Evolutionary conservation across 2,888 invertebrate species (phyloP).

Genomic region (Ferdinandea cuprea): DNA sequence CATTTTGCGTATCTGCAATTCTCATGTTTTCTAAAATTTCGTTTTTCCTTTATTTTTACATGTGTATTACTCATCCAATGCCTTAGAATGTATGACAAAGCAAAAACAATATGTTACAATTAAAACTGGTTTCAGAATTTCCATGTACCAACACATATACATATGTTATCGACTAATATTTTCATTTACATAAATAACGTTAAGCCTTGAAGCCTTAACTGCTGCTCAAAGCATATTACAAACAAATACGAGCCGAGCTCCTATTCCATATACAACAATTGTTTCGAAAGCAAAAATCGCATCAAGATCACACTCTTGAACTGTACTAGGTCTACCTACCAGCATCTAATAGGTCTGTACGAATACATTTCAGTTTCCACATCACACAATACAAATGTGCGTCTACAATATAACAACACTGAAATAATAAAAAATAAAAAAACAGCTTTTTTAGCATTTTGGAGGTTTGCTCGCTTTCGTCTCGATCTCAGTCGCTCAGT

Average conservation of each 20-base stretch:
- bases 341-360: not conserved
- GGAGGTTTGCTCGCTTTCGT: conserved; percentile 5
- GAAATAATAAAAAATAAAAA: not conserved
- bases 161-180: not conserved
- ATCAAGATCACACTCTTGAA: conserved; percentile 30
- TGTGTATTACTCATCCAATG: no score
- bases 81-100: no score
- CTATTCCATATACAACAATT: not conserved
- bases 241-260: conserved; percentile 7
- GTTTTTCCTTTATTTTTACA: no score
- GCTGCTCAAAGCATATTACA: conserved; percentile 11
- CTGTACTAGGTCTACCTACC: not conserved
- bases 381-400: not conserved
- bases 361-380: not conserved
- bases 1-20: no score
- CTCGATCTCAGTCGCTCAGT: not conserved
- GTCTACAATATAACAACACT: conserved; percentile 4
- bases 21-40: no score
- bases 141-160: no score
- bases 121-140: conserved; percentile 21
- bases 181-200: not conserved
- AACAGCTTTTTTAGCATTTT: conserved; percentile 21
- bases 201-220: conserved; percentile 13
- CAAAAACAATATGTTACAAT: no score
- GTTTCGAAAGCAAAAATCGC: conserved; percentile 12